Base-by-base conservation (phyloP, 1,140 invertebrate species). In the Pseudomyrmex cubaensis region DNA sequence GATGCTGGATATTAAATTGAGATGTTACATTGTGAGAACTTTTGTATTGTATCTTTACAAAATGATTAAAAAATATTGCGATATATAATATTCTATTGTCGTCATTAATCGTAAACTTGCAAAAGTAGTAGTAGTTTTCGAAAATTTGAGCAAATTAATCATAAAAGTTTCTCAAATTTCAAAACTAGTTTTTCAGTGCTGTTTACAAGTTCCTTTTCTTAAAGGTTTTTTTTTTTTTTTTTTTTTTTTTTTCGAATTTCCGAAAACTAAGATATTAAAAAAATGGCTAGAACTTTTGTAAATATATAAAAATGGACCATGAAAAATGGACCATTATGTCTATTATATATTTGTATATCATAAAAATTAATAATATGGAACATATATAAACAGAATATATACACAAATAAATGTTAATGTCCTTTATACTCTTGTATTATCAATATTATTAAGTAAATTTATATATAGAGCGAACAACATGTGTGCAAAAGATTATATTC, bases 181-280 rank as follows among this genome's bases (percentile, higher is more conserved):
- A 0, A 54, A 72, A n/a, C 8, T 48, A 48, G 13, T 15, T 67
- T 56, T 69, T 4, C 54, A 8, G 22, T 22, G 20, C 12, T 12
- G 44, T 54, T 57, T 44, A 67, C 56, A 74, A 44, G 50, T 25
- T 85, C 4, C 10, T 52, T 54, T 44, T 64, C n/a, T 10, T 46
- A 56, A 8, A 62, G 7, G 35, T 35, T 35, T 35, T 35, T 35
- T 5, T 35, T 35, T 35, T 35, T 35, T 35, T 35, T 35, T 35
- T 35, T 35, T 35, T 35, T 35, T 61, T 44, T 15, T 70, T n/a
- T 70, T 87, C 67, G 73, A 87, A 87, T 87, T 87, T 87, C 80
- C 85, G 86, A 87, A 87, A 86, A 87, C 85, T 87, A 35, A 59
- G n/a, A 72, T 48, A 17, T 67, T 73, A 86, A 69, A 61, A 83